A percentile compares a stretch with the other conserved stretches of the same genome.
phyloP scores from a whole-genome alignment of 2,888 invertebrate species.

The Drosophila helvetica region DNA sequence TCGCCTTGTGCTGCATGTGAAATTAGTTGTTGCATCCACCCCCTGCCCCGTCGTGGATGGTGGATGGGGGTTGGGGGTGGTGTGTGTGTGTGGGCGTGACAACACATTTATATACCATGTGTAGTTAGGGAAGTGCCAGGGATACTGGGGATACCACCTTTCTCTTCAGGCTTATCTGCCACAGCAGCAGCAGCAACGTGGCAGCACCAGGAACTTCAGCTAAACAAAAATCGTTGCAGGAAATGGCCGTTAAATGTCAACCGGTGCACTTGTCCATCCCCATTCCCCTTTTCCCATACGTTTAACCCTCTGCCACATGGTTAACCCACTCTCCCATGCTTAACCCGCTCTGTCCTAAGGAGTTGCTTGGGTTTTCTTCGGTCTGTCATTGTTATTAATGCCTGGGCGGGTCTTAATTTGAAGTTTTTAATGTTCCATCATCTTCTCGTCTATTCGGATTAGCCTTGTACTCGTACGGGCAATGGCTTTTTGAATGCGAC shows the following conservation, averaged over 20 bases:
- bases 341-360: constrained; percentile 7
- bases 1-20: constrained; percentile 74
- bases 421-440: constrained; percentile 38
- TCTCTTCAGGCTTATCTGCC: constrained; percentile 18
- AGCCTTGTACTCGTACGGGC: constrained; percentile 5
- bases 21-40: constrained; percentile 63
- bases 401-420: constrained; percentile 25
- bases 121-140: constrained; percentile 74
- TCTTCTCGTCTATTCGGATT: constrained; percentile 30
- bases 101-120: constrained; percentile 67
- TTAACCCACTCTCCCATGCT: too few species aligned
- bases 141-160: constrained; percentile 42
- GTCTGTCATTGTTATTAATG: constrained; percentile 39
- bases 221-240: constrained; percentile 57
- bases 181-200: constrained; percentile 42
- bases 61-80: too few species aligned
- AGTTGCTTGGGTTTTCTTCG: constrained; percentile 21
- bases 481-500: constrained; percentile 15
- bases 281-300: background rate
- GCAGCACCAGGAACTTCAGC: constrained; percentile 53
- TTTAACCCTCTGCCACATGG: too few species aligned
- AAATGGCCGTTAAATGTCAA: constrained; percentile 70
- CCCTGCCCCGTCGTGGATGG: background rate
- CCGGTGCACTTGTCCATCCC: constrained; percentile 50
- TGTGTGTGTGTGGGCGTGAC: constrained; percentile 18